phyloP scores from a whole-genome alignment of 1,140 invertebrate species.

The Phymorhynchus buccinoides region DNA sequence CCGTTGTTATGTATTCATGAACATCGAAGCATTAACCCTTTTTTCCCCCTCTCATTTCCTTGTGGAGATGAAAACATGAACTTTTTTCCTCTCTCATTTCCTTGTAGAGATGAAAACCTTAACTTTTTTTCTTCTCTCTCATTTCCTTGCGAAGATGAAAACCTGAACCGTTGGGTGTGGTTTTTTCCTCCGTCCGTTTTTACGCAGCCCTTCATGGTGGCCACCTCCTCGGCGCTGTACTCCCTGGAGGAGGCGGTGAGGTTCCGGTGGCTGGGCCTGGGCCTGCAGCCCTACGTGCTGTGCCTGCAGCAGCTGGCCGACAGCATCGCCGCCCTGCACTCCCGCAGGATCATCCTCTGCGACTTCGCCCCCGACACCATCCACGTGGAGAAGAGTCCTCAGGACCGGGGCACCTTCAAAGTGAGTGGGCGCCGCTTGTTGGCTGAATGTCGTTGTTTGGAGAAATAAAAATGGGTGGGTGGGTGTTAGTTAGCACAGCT shows the following conservation, averaged over 20 bases:
- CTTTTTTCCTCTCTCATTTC: too few species aligned
- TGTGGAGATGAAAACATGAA: neutral
- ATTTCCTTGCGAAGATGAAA: too few species aligned
- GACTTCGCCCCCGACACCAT: conserved; percentile 25
- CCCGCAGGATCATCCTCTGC: conserved; percentile 8
- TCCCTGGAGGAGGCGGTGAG: neutral
- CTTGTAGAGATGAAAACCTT: neutral
- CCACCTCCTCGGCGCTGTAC: neutral
- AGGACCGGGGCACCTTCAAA: neutral
- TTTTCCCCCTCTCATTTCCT: neutral
- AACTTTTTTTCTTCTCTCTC: too few species aligned
- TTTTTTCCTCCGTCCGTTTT: neutral
- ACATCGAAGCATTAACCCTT: neutral
- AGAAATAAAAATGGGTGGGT: too few species aligned
- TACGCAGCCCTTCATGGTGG: neutral
- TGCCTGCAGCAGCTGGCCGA: conserved; percentile 6
- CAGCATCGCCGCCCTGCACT: conserved; percentile 2
- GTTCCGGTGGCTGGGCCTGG: neutral
- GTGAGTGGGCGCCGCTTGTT: neutral
- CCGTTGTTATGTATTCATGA: neutral
- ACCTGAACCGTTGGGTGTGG: too few species aligned
- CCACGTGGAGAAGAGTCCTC: neutral
- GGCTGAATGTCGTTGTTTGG: too few species aligned
- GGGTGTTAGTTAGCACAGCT: too few species aligned
- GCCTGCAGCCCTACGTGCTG: neutral